A percentile compares a stretch with the other conserved stretches of the same genome.
Conservation (phyloP, 1,140 invertebrate genomes). For the Lasaia peninsularis region DNA sequence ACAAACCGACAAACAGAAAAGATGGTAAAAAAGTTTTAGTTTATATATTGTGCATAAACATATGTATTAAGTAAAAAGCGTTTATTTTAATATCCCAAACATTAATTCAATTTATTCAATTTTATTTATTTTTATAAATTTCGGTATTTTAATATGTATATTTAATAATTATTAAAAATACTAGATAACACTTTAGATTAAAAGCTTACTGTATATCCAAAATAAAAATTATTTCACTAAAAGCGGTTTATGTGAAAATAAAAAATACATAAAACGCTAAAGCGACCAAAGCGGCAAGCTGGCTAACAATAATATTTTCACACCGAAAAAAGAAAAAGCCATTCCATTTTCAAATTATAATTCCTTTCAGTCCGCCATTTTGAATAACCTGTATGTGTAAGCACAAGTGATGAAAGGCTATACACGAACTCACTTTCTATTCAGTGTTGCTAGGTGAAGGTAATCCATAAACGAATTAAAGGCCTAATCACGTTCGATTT, state of each 20-base stretch:
- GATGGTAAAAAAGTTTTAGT: no score
- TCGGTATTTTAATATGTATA: no score
- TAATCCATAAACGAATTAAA: constrained; percentile 37
- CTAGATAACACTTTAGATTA: no score
- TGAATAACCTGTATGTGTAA: constrained; percentile 6
- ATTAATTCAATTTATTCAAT: no score
- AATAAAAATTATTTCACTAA: no score
- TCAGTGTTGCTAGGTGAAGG: constrained; percentile 29
- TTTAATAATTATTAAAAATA: no score
- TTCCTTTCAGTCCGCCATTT: constrained; percentile 6
- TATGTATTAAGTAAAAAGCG: no score
- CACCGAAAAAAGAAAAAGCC: neutral
- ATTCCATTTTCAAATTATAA: constrained; percentile 8
- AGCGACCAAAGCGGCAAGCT: neutral
- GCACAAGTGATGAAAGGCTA: constrained; percentile 27
- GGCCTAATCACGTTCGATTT: constrained; percentile 34
- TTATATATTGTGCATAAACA: no score
- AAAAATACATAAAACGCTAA: neutral
- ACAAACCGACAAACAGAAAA: no score
- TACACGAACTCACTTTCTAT: constrained; percentile 30
- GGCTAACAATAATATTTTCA: constrained; percentile 7
- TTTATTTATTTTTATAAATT: no score
- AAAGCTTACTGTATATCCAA: no score
- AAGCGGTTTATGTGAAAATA: neutral
- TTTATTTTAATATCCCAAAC: no score